Evolutionary conservation across 2,888 invertebrate genomes (phyloP), one percentile per base, ranked within the genome.

Genomic region (Apotomis capreana): DNA sequence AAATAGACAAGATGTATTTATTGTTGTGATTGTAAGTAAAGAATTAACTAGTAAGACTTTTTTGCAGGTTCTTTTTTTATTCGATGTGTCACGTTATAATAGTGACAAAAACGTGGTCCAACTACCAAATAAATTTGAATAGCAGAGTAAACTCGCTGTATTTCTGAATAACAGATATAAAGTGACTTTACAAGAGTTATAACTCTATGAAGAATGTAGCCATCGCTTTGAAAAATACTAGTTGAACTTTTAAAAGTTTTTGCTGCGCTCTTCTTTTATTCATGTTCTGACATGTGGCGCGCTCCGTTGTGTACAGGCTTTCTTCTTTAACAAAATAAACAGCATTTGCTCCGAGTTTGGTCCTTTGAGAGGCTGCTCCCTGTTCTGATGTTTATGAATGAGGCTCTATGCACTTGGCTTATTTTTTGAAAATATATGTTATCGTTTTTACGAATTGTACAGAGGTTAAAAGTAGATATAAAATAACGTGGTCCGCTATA

Each of bases 261-360:
- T 2, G 26, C 90, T 91, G 90, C 88, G 89, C 89, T 92, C 88
- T 87, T 92, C 87, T 92, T 92, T 92, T 92, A 92, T 92, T 92
- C 92, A 92, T 92, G 88, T 79, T 85, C 89, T 89, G 89, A 92
- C 92, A 92, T 92, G 91, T 92, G 92, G 91, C 88, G 88, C 87
- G 86, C 88, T 82, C 79, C 85, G 88, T 87, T 88, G 90, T 92
- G 86, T 87, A 87, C 90, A 89, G 84, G 88, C 90, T 92, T 92
- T 92, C 91, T 92, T 91, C 83, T 82, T 80, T 89, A 92, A 92
- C 91, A 90, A 92, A 93, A 92, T 92, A 93, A 93, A 93, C 89
- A 91, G 90, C 90, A 87, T 90, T 90, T 90, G 89, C 91, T 89
- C 87, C 87, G 86, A 92, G 89, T 89, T 88, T 85, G 84, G 86